These are phyloP conservation scores for Nematolebias whitei DNA, from an alignment of 2,113 vertebrate genomes.

Conservation along the genomic window DNA sequence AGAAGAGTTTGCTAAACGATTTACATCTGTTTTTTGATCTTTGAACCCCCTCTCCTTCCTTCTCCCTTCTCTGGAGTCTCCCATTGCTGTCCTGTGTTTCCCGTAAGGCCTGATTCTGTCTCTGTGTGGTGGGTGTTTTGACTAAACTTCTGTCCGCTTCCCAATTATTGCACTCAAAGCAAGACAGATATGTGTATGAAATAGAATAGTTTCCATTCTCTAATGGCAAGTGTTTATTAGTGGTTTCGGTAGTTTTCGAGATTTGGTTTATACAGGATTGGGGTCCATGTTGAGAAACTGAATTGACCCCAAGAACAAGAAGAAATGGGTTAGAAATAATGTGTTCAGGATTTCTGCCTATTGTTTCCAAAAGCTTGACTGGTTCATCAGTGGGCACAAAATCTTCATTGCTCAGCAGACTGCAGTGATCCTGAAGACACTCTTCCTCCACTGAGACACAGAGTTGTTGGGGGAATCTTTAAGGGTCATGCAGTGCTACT, in stretches of 20 bases:
- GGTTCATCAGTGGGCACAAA: constrained; percentile 50
- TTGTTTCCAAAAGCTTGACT: constrained; percentile 50
- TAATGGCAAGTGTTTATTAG: constrained; percentile 51
- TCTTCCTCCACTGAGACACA: constrained; percentile 6
- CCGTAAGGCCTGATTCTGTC: constrained; percentile 53
- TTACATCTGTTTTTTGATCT: constrained; percentile 86
- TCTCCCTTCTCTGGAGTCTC: constrained; percentile 35
- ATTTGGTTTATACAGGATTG: constrained; percentile 47
- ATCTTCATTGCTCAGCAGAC: constrained; percentile 68
- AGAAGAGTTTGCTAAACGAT: constrained; percentile 74
- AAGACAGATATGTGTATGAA: constrained; percentile 59
- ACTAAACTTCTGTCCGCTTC: constrained; percentile 43
- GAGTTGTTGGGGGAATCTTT: constrained; percentile 23
- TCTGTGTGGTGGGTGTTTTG: constrained; percentile 30
- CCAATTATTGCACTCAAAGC: constrained; percentile 47
- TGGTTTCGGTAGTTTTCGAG: no score
- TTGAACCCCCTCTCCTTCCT: constrained; percentile 74
- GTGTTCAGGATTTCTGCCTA: constrained; percentile 35
- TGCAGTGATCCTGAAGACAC: constrained; percentile 46
- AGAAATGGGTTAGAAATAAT: constrained; percentile 49
- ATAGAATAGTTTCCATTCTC: constrained; percentile 51
- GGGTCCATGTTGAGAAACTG: constrained; percentile 37
- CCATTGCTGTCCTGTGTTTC: constrained; percentile 51
- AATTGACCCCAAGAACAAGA: constrained; percentile 42
- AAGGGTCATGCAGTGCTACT: neutral